These are phyloP conservation scores for Heliconius hortense DNA, from an alignment of 2,888 invertebrate species.

Conservation along the genomic window DNA sequence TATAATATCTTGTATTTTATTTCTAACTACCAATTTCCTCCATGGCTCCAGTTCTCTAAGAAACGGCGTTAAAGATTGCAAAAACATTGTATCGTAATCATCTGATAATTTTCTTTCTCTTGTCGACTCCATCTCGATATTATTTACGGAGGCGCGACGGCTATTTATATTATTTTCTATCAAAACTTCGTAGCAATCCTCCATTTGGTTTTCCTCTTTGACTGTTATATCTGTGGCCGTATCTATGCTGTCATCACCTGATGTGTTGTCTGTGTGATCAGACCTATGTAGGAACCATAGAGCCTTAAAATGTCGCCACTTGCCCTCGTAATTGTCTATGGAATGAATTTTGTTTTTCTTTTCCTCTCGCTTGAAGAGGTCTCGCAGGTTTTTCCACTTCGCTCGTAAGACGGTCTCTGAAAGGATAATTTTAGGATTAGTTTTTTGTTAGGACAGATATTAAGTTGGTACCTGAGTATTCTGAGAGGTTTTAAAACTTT, in stretches of 20 bases:
- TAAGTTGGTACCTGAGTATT: background rate
- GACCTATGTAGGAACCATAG: conserved; percentile 50
- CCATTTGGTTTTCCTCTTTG: conserved; percentile 1
- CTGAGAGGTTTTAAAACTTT: background rate
- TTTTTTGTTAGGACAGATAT: background rate
- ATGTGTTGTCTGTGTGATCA: conserved; percentile 6
- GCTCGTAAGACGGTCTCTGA: conserved; percentile 52
- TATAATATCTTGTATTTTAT: conserved; percentile 62
- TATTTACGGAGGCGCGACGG: background rate
- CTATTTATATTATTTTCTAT: background rate
- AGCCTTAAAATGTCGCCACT: conserved; percentile 55
- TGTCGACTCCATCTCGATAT: conserved; percentile 15
- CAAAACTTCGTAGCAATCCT: background rate
- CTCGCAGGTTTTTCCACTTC: conserved; percentile 64
- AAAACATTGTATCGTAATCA: conserved; percentile 61
- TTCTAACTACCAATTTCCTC: conserved; percentile 58
- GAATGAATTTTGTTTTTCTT: background rate
- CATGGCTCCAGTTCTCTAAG: conserved; percentile 56
- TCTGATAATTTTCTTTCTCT: conserved; percentile 35
- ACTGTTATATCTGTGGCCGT: background rate
- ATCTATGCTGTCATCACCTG: conserved; percentile 7
- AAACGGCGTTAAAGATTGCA: conserved; percentile 61
- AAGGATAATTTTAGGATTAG: conserved; percentile 37
- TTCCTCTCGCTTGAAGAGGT: conserved; percentile 37
- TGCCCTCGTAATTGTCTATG: conserved; percentile 50